Base-by-base conservation (phyloP, 2,888 invertebrate genomes). In the Chrysopilus asiliformis region DNA sequence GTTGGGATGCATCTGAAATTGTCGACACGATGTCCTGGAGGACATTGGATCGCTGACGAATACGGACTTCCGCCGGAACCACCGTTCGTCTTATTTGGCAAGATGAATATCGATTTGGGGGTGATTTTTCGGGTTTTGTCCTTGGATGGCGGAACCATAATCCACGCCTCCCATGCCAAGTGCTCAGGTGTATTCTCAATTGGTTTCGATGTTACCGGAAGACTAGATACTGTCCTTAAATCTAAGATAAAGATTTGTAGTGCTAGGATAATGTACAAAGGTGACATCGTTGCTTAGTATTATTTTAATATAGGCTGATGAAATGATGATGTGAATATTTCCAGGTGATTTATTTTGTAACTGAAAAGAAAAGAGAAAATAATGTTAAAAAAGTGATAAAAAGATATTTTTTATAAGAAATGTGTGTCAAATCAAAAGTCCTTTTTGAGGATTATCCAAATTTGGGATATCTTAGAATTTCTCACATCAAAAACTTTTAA, bases 141-240 rank as follows among this genome's bases (percentile, higher is more conserved):
- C 15, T 53, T 48, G 27, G 55, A 53, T 12, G 53, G 52, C 2
- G 58, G 56, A 37, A 61, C 46, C 39, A 56, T 55, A 19, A 60
- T 50, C 58, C 60, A 60, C 12, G 58, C 59, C 40, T 64, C 55
- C 62, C 62, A 63, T 9, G 62, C 62, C 37, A 59, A 43, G 35
- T 57, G 51, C 42, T 64, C 62, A 3, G 55, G 58, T 14, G 56
- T 59, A 39, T 55, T 57, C 45, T 60, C 63, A 17, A 63, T 56
- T 36, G 62, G 64, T 14, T 64, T 57, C 34, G 62, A 63, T 22
- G 63, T 64, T 28, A 63, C 56, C 20, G 62, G 62, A 45, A 62
- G 45, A n/a, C 32, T 14, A 12, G 15, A 22, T 22, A 22, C 10
- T 22, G 22, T 22, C 10, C 7, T 8, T 22, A 10, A 10, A 22